phyloP scores from a whole-genome alignment of 1,140 invertebrate species.

The Megathymus violae region DNA sequence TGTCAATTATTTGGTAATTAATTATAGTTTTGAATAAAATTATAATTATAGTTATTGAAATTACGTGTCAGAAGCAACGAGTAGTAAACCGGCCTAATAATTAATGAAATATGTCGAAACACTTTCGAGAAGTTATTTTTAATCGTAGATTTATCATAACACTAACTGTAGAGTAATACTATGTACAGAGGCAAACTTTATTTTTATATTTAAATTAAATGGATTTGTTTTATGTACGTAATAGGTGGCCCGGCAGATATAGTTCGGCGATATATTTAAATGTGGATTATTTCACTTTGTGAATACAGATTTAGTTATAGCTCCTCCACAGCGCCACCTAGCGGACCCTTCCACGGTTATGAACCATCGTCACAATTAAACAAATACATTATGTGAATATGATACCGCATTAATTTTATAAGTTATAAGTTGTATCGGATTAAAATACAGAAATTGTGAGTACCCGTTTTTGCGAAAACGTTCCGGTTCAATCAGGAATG shows the following conservation, averaged over 20 bases:
- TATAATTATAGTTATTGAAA: slow-evolving; percentile 37
- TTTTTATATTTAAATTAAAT: slow-evolving; percentile 13
- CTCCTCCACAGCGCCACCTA: no score
- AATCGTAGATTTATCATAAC: slow-evolving; percentile 1
- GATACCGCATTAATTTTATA: no score
- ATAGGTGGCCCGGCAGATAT: background rate
- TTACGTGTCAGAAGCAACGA: slow-evolving; percentile 54
- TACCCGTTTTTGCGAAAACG: no score
- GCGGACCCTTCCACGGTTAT: no score
- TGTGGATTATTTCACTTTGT: background rate
- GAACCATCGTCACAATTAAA: no score
- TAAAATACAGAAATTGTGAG: no score
- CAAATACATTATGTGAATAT: no score
- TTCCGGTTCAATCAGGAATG: no score
- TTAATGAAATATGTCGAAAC: slow-evolving; percentile 44
- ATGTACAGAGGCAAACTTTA: background rate
- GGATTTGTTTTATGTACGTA: slow-evolving; percentile 24
- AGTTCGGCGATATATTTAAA: slow-evolving; percentile 9
- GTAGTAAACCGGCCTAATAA: slow-evolving; percentile 77
- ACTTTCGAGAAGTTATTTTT: slow-evolving; percentile 31
- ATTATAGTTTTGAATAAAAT: slow-evolving; percentile 39
- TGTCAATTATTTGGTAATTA: slow-evolving; percentile 34
- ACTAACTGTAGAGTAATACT: slow-evolving; percentile 13
- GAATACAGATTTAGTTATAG: no score
- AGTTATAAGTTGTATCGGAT: no score